Conservation (phyloP, 2,113 vertebrate genomes). For the Apodemus speciosus region DNA sequence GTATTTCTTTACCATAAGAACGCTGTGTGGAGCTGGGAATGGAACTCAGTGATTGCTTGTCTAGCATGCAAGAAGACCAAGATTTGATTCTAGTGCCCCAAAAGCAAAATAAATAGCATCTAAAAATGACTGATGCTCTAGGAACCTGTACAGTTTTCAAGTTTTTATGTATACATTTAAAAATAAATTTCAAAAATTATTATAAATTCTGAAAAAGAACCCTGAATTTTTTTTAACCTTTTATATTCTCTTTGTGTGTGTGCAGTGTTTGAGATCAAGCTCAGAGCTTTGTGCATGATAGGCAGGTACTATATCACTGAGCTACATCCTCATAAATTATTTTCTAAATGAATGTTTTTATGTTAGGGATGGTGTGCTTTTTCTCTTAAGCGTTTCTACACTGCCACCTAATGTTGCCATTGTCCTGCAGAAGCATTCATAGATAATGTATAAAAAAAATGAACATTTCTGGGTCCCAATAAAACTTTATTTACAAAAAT, state of each 20-base stretch:
- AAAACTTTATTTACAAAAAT: not conserved
- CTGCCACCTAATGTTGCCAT: not conserved
- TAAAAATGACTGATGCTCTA: not conserved
- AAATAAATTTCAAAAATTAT: not conserved
- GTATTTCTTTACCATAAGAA: not conserved
- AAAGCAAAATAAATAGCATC: not conserved
- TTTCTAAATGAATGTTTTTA: not conserved
- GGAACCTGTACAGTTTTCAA: not conserved
- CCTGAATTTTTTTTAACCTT: not conserved
- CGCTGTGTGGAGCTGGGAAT: not conserved
- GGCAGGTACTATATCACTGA: too few species aligned
- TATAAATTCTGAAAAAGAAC: not conserved
- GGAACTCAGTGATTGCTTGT: not conserved
- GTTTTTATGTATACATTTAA: not conserved
- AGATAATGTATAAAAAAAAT: not conserved
- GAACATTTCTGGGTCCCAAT: not conserved
- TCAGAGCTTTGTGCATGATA: not conserved
- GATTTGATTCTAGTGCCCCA: not conserved
- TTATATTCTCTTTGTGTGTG: not conserved
- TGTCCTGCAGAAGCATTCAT: not conserved
- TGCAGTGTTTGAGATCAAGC: not conserved
- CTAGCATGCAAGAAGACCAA: not conserved
- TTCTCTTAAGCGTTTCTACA: not conserved
- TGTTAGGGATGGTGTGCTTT: not conserved
- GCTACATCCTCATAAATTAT: not conserved